Base-by-base conservation (phyloP, 1,140 invertebrate species). In the Microplitis mediator region DNA sequence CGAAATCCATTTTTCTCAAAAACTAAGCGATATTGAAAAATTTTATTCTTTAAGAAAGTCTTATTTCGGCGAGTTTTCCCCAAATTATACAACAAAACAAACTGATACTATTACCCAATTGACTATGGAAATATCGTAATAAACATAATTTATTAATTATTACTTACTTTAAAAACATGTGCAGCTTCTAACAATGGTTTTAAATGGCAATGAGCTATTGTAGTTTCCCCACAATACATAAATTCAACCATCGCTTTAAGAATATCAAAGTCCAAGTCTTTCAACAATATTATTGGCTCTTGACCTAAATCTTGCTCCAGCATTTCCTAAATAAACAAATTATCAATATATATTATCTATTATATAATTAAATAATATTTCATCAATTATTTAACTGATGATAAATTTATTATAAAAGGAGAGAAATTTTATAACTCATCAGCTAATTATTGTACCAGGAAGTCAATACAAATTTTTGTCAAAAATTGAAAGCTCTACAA, bases 161-260 rank as follows among this genome's bases (percentile, higher is more conserved):
- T 35, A 78, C 74, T 77, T 78, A 90, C 88, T 82, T 89, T 88
- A 79, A 89, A 89, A 76, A 88, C 86, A 80, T 85, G 86, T 54
- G 89, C 88, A 16, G 88, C 89, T 81, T 86, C 82, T 50, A 89
- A 79, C 35, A 90, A 77, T 50, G 88, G 84, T 75, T 85, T 83
- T 56, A 90, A 80, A 77, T 88, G 85, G 62, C 88, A 83, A 77
- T 88, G 85, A 71, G 88, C 85, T 65, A 90, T 87, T 72, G 84
- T 89, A 36, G 89, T 89, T 81, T 89, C 89, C 16, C 89, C 89
- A 71, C 88, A 89, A 71, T 90, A 90, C 88, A 90, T 90, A 75
- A 90, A 90, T 78, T 90, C 89, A 65, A 90, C 86, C 77, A 90
- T 85, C 63, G 88, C 87, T 80, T 89, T 88, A 36, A 90, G 81